Evolutionary conservation across 2,113 vertebrate genomes (phyloP), one percentile per base, ranked within the genome.

Genomic region (Pogona vitticeps): DNA sequence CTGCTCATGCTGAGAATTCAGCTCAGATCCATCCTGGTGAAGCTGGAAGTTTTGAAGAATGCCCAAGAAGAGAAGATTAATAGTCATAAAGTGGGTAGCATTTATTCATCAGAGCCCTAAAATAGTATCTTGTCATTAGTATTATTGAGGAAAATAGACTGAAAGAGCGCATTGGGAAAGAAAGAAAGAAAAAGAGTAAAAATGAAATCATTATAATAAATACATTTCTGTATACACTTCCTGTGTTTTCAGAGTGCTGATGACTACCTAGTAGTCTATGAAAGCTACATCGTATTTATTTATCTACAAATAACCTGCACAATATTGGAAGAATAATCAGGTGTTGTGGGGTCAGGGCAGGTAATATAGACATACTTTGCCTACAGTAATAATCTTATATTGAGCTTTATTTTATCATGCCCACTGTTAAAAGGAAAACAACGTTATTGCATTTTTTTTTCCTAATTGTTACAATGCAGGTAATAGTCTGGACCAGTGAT

Each of bases 31-130:
- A 42, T 40, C 5, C 26, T 92, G 72, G 86, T 91, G 84, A 90
- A 95, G 38, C 76, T 95, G 78, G 88, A 94, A 77, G 36, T 0
- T 3, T 71, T 88, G 72, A 83, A 23, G 75, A 88, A 82, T 23
- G 83, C 73, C 77, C 86, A 89, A 76, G 14, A 26, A 46, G 91
- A 92, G 40, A 83, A 20, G 0, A 90, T 91, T 59, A 8, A 5
- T 6, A 86, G 36, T 88, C 87, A 90, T 75, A 95, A 94, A 92
- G 95, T 95, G 89, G 91, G 94, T 83, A 73, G 58, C 52, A 31
- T 33, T n/a, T 4, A 77, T 38, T 13, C 68, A 23, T 3, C 12
- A 72, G 38, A 61, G 6, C 28, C 31, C 18, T 61, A 46, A 46
- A 26, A 28, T 21, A 78, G 56, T 6, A 33, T 33, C 1, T 40